Evolutionary conservation across 2,888 invertebrate genomes (phyloP).

Genomic region (Drosophila algonquin): DNA sequence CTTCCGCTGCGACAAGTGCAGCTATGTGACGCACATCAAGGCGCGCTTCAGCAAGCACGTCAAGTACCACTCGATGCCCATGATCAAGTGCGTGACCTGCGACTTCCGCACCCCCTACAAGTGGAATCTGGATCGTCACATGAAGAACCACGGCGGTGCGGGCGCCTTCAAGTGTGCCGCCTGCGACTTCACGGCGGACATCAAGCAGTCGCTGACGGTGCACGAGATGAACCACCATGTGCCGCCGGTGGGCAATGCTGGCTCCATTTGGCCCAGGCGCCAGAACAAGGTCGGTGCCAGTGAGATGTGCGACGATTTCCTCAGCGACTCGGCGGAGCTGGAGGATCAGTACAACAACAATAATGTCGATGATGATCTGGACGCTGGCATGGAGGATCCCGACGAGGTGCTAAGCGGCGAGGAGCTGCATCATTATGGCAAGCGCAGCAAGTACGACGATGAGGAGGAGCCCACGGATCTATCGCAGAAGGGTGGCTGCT

Average conservation of each 20-base stretch:
- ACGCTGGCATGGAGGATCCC: slow-evolving; percentile 64
- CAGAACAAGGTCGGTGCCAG: slow-evolving; percentile 91
- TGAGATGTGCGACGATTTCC: slow-evolving; percentile 83
- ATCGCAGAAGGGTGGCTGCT: slow-evolving; percentile 83
- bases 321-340: slow-evolving; percentile 82
- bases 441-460: slow-evolving; percentile 79
- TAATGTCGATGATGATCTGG: slow-evolving; percentile 81
- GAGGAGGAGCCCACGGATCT: slow-evolving; percentile 83
- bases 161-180: slow-evolving; percentile 94
- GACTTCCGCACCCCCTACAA: slow-evolving; percentile 96
- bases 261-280: slow-evolving; percentile 86
- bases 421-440: slow-evolving; percentile 62
- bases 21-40: slow-evolving; percentile 95
- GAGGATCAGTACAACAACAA: slow-evolving; percentile 82
- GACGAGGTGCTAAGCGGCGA: slow-evolving; percentile 51
- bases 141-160: slow-evolving; percentile 94
- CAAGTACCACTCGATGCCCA: slow-evolving; percentile 96
- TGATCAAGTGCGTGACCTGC: slow-evolving; percentile 96
- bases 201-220: slow-evolving; percentile 95
- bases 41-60: slow-evolving; percentile 96
- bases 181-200: slow-evolving; percentile 95
- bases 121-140: slow-evolving; percentile 97
- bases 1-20: slow-evolving; percentile 95
- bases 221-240: slow-evolving; percentile 96
- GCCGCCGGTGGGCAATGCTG: slow-evolving; percentile 89